Percentiles rank a stretch among this genome's conserved stretches.
Conservation (phyloP, 2,888 invertebrate genomes). For the Trichopria drosophilae region DNA sequence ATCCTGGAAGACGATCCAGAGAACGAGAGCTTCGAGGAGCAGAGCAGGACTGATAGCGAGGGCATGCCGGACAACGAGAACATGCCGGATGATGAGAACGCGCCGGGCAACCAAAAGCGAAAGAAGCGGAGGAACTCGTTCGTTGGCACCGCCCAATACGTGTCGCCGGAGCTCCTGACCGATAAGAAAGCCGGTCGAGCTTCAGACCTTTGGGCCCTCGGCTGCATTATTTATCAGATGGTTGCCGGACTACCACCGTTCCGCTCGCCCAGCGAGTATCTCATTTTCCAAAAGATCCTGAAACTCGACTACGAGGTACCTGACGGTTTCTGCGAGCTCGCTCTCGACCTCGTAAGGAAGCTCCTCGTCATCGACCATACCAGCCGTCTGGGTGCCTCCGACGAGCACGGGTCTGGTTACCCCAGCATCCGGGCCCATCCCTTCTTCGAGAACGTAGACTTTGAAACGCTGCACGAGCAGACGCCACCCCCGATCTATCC, state of each 20-base stretch:
- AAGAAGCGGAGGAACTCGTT: constrained; percentile 76
- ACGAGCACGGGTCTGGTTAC: constrained; percentile 71
- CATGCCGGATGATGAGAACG: constrained; percentile 36
- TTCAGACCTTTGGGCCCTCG: constrained; percentile 96
- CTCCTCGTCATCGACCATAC: constrained; percentile 80
- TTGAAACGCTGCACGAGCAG: constrained; percentile 75
- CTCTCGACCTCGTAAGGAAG: constrained; percentile 85
- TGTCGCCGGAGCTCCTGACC: constrained; percentile 93
- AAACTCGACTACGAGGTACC: constrained; percentile 90
- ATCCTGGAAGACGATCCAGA: constrained; percentile 63
- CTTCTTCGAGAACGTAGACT: constrained; percentile 83
- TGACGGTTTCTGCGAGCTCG: constrained; percentile 82
- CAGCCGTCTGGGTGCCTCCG: constrained; percentile 80
- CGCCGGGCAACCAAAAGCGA: constrained; percentile 22
- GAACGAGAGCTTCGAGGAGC: constrained; percentile 24
- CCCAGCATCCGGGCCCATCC: constrained; percentile 82
- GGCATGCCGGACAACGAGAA: too few relatives aligned
- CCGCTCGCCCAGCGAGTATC: constrained; percentile 88
- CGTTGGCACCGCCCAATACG: constrained; percentile 98
- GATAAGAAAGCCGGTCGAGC: constrained; percentile 75
- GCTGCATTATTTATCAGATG: constrained; percentile 97
- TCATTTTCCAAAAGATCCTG: constrained; percentile 93
- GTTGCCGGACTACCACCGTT: constrained; percentile 91
- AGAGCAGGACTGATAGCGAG: too few relatives aligned
- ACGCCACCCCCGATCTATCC: constrained; percentile 83